Evolutionary conservation across 2,113 vertebrate genomes (phyloP).

Genomic region (Percina caprodes): DNA sequence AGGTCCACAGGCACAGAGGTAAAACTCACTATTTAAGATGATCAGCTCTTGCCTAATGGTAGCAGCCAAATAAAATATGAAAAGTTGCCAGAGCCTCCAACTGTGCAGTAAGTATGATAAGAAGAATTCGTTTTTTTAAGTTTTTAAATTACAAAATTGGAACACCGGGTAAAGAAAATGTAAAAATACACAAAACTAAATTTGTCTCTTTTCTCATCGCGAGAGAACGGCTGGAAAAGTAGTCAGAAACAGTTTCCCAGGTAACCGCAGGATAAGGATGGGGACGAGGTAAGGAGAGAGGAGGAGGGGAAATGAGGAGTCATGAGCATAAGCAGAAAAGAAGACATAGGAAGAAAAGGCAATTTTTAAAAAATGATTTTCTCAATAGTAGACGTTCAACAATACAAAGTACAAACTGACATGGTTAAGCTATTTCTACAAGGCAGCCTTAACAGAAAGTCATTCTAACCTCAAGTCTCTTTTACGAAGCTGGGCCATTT

Average conservation of each 20-base stretch:
- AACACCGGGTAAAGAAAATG: background rate
- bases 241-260: slow-evolving; percentile 59
- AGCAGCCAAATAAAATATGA: no score
- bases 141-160: background rate
- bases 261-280: slow-evolving; percentile 53
- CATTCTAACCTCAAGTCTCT: slow-evolving; percentile 21
- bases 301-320: slow-evolving; percentile 29
- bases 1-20: background rate
- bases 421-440: slow-evolving; percentile 33
- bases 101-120: no score
- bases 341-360: slow-evolving; percentile 18
- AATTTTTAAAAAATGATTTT: slow-evolving; percentile 8
- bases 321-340: slow-evolving; percentile 20
- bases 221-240: slow-evolving; percentile 1
- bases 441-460: slow-evolving; percentile 26
- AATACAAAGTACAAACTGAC: slow-evolving; percentile 16
- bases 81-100: no score
- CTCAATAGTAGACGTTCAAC: slow-evolving; percentile 6
- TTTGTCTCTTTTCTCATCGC: slow-evolving; percentile 14
- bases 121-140: no score
- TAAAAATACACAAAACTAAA: background rate
- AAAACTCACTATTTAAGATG: background rate
- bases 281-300: background rate
- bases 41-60: no score
- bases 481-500: background rate